Percentiles rank a stretch among this genome's conserved stretches.
phyloP scores from a whole-genome alignment of 2,797 vertebrate species.

The Neolamprologus multifasciatus region DNA sequence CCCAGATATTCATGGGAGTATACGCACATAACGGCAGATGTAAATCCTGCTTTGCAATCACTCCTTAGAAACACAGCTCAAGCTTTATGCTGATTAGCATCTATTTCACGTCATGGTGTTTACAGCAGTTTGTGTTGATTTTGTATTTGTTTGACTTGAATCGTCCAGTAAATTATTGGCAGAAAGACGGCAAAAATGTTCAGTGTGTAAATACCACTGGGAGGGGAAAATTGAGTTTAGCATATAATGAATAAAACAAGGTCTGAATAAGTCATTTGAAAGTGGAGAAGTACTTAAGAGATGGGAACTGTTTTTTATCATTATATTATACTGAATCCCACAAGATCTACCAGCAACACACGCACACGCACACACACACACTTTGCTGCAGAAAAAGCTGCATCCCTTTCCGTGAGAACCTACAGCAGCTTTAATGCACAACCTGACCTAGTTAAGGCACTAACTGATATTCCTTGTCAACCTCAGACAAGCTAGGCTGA shows the following conservation, averaged over 20 bases:
- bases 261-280: background rate
- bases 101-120: background rate
- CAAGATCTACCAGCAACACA: background rate
- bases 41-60: background rate
- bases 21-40: background rate
- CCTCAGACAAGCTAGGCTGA: constrained; percentile 38
- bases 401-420: background rate
- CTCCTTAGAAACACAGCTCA: background rate
- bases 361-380: background rate
- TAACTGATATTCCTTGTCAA: constrained; percentile 58
- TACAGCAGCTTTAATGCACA: constrained; percentile 20
- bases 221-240: background rate
- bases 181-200: background rate
- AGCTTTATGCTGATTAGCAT: background rate
- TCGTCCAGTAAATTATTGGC: background rate
- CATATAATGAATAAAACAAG: constrained; percentile 3
- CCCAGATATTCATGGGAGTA: background rate
- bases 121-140: background rate
- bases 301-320: background rate
- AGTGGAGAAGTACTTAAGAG: background rate
- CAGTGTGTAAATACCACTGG: background rate
- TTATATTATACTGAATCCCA: background rate
- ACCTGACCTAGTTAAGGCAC: constrained; percentile 58
- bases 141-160: background rate
- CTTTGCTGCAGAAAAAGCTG: background rate